Evolutionary conservation across 2,113 vertebrate genomes (phyloP), one percentile per base, ranked within the genome.

Genomic region (Salvelinus fontinalis): DNA sequence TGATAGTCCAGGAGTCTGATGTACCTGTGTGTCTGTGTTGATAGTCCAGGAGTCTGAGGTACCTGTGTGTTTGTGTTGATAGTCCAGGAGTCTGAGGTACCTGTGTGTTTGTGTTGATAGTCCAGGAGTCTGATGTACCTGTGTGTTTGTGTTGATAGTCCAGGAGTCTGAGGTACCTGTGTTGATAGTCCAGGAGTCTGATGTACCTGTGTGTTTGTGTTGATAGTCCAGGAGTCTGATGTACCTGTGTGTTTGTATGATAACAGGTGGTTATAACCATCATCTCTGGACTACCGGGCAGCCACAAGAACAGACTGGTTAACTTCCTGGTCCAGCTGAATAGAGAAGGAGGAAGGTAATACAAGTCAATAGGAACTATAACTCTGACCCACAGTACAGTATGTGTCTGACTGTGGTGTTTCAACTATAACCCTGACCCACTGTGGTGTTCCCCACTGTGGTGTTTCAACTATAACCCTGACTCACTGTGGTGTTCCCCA

Each of bases 271-370:
- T 95, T 62, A 87, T 97, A 87, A 97, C 89, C 84, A 90, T 99
- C 77, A 78, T 99, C 80, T 95, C 93, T 0, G 97, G 97, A 5
- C 92, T 99, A 13, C 96, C 96, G 0, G 96, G 97, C n/a, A 98
- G 97, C 78, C 94, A 92, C 31, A 95, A 95, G 85, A 93, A 92
- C 0, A 93, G 93, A 16, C 95, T 99, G 1, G 94, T 94, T 22
- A 75, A 93, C 85, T 96, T 95, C 77, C 94, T 98, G 59, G 89
- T 97, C 4, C 91, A 92, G 29, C 93, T 96, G 29, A 96, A 94
- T 87, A 95, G 95, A 77, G 95, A 97, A 60, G 88, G 75, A 4
- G 95, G 93, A 77, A 95, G 95, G 97, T 99, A 80, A 4, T 93
- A 92, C 2, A 71, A 8, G 51, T 39, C n/a, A 22, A n/a, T 64